phyloP scores from a whole-genome alignment of 1,140 invertebrate species.

The Drosophila mayri region DNA sequence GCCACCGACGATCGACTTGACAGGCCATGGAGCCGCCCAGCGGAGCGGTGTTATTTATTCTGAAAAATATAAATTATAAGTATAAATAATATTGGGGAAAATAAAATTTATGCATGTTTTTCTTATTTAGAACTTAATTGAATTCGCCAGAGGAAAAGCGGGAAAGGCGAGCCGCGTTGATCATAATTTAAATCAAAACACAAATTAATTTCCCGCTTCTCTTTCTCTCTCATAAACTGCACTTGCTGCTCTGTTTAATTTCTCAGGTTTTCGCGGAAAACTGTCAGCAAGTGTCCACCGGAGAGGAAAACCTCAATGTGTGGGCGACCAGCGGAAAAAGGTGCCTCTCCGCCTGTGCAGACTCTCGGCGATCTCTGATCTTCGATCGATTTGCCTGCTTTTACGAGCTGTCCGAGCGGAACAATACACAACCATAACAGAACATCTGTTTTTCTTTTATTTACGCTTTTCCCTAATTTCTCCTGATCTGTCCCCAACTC shows the following conservation, averaged over 20 bases:
- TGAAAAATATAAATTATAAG: conserved; percentile 72
- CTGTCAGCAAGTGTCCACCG: conserved; percentile 31
- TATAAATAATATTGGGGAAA: conserved; percentile 66
- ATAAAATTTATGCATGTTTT: conserved; percentile 67
- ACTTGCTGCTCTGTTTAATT: conserved; percentile 42
- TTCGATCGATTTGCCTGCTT: conserved; percentile 37
- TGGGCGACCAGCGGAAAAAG: conserved; percentile 19
- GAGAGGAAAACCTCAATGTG: conserved; percentile 7
- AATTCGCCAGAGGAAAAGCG: conserved; percentile 28
- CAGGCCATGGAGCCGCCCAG: conserved; percentile 75
- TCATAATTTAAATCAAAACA: conserved; percentile 74
- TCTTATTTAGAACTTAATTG: conserved; percentile 68
- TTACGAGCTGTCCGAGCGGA: conserved; percentile 35
- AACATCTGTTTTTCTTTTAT: conserved; percentile 58
- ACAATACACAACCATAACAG: conserved; percentile 44
- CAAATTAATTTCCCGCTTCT: conserved; percentile 59
- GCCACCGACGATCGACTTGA: conserved; percentile 60
- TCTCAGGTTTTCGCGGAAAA: conserved; percentile 29
- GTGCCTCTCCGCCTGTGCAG: conserved; percentile 4
- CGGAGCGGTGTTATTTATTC: conserved; percentile 54
- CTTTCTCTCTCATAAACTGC: conserved; percentile 12
- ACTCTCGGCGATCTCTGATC: conserved; percentile 8
- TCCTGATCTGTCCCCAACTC: conserved; percentile 12
- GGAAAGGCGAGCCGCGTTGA: conserved; percentile 50
- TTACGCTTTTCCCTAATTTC: conserved; percentile 33